phyloP scores from a whole-genome alignment of 1,140 invertebrate species.

The Saccostrea echinata region DNA sequence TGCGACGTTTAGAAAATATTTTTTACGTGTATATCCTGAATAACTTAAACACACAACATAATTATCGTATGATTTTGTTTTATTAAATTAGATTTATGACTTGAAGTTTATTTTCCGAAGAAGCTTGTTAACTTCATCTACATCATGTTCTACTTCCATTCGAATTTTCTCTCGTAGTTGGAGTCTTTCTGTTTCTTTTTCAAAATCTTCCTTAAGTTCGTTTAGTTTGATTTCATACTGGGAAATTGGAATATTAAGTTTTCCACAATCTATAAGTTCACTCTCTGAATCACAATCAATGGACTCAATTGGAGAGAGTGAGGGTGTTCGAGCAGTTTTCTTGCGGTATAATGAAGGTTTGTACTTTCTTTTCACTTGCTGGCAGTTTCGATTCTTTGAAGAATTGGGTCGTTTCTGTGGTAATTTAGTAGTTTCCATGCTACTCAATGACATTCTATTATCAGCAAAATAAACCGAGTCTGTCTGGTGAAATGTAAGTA shows the following conservation, averaged over 20 bases:
- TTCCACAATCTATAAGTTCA: background rate
- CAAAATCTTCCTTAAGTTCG: background rate
- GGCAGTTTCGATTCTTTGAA: background rate
- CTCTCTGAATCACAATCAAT: conserved; percentile 7
- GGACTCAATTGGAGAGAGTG: background rate
- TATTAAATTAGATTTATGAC: background rate
- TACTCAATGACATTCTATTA: background rate
- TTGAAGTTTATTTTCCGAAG: background rate
- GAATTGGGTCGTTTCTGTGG: background rate
- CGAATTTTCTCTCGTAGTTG: background rate
- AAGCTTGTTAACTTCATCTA: background rate
- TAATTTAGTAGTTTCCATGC: background rate
- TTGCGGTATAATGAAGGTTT: background rate
- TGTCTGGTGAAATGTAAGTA: background rate
- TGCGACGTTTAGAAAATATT: too few species aligned
- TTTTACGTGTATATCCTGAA: too few species aligned
- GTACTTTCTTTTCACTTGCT: background rate
- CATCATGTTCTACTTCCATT: background rate
- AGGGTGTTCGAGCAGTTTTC: conserved; percentile 16
- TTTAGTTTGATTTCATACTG: background rate
- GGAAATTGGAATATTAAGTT: background rate
- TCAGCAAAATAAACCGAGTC: background rate
- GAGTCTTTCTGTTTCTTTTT: background rate
- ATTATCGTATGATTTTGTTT: background rate
- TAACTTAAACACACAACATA: too few species aligned